Base-by-base conservation (phyloP, 2,888 invertebrate genomes). In the Dendrolimus pini region DNA sequence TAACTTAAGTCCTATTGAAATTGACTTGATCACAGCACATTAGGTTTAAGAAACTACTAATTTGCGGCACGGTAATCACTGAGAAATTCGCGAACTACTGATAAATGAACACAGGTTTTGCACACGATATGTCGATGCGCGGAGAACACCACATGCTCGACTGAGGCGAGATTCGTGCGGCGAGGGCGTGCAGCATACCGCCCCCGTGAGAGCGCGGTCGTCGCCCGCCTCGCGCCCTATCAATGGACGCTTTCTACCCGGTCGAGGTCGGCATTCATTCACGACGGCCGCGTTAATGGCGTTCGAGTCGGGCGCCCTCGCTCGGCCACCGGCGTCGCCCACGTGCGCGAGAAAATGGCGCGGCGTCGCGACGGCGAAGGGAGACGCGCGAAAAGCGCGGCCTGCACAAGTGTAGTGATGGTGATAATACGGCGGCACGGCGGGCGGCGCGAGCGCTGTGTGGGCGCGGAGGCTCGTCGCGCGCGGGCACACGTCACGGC, bases 271-370 rank as follows among this genome's bases (percentile, higher is more conserved):
- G 82, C 82, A 78, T 85, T 89, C 89, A 89, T 90, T 89, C 89
- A 90, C 89, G 88, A 83, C 88, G 83, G 77, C 77, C 78, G 83
- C 77, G 82, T 83, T 89, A 89, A 88, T 90, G 89, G 88, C 85
- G 83, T 74, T 80, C 76, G 75, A 75, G 79, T 78, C 79, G 78
- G 77, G 82, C 82, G 89, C 82, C 85, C 82, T 85, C 83, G 80
- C 66, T 78, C 71, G 72, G 78, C 74, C 77, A 78, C 67, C 69
- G 69, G 70, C 74, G 82, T 83, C 89, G 89, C 89, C 89, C 89
- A 89, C 89, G 88, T 89, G 89, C 89, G 89, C 89, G 85, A 74
- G 88, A 82, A 89, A 89, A 88, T 89, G 89, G 89, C 89, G 89
- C 89, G 88, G 82, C 84, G 85, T 85, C 85, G 86, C 83, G 83